Evolutionary conservation across 2,113 vertebrate genomes (phyloP).

Genomic region (Nicator chloris): DNA sequence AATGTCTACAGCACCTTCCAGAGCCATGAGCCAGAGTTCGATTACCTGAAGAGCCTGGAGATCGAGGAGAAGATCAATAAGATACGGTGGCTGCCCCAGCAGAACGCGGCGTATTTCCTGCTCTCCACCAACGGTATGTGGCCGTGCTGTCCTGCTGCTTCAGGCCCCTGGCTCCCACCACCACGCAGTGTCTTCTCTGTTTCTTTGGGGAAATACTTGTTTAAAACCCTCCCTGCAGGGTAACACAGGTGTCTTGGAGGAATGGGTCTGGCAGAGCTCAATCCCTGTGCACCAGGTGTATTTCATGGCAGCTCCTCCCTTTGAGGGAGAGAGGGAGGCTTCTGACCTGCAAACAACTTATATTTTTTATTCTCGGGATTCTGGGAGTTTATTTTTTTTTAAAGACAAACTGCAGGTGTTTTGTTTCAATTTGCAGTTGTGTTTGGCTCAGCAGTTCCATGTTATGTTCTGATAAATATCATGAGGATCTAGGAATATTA

Average conservation of each 20-base stretch:
- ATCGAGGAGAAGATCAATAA: slow-evolving; percentile 99
- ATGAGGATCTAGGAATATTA: slow-evolving; percentile 15
- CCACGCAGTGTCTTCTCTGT: rapidly evolving
- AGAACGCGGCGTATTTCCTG: slow-evolving; percentile 95
- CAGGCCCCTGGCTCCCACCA: background rate
- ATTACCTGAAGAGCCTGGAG: slow-evolving; percentile 98
- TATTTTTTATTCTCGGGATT: background rate
- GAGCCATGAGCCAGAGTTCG: slow-evolving; percentile 97
- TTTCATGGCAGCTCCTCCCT: background rate
- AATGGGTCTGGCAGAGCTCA: background rate
- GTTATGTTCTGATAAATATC: slow-evolving; percentile 10
- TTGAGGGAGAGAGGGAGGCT: background rate
- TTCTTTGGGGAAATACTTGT: rapidly evolving
- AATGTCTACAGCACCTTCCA: slow-evolving; percentile 99
- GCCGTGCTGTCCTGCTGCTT: rapidly evolving
- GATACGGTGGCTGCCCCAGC: slow-evolving; percentile 97
- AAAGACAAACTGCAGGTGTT: background rate
- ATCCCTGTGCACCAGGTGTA: rapidly evolving
- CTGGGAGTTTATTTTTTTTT: background rate
- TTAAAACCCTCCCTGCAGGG: background rate
- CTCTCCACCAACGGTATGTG: slow-evolving; percentile 91
- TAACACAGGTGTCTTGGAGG: rapidly evolving
- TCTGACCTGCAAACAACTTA: background rate
- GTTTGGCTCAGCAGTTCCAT: background rate
- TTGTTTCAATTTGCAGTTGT: background rate